Conservation (phyloP, 2,888 invertebrate genomes). For the Cordilura impudica region DNA sequence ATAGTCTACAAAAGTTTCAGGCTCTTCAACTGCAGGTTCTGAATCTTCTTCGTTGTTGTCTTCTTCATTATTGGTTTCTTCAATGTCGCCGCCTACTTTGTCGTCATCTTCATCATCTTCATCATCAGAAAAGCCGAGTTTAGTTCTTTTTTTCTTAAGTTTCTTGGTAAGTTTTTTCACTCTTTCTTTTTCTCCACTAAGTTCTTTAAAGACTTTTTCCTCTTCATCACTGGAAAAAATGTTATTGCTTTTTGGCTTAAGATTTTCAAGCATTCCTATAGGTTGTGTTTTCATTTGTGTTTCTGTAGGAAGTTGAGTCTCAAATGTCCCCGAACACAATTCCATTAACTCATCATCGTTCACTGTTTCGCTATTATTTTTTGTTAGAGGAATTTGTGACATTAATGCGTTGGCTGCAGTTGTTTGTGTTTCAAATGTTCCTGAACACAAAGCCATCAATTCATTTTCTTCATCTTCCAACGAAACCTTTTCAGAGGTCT, state of each 20-base stretch:
- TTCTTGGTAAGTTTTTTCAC: conserved; percentile 75
- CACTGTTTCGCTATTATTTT: conserved; percentile 58
- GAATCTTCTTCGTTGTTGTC: conserved; percentile 72
- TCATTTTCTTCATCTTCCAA: conserved; percentile 77
- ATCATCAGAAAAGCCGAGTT: conserved; percentile 76
- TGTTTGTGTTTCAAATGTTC: conserved; percentile 79
- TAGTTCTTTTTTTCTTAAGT: conserved; percentile 72
- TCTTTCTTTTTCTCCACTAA: conserved; percentile 62
- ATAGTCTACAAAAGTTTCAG: conserved; percentile 82
- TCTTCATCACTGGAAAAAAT: conserved; percentile 79
- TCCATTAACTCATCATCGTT: conserved; percentile 79
- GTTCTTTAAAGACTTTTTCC: conserved; percentile 62
- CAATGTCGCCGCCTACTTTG: conserved; percentile 70
- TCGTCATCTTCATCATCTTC: conserved; percentile 69
- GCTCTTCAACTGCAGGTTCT: conserved; percentile 75
- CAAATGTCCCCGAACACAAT: conserved; percentile 81
- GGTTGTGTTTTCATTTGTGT: background rate
- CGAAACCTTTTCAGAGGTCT: conserved; percentile 61
- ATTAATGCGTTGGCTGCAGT: conserved; percentile 64
- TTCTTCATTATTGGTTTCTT: conserved; percentile 67
- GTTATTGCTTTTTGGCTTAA: conserved; percentile 70
- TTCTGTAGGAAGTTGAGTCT: conserved; percentile 29
- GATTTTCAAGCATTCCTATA: background rate
- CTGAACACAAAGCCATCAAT: conserved; percentile 80
- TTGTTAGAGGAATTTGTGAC: conserved; percentile 74